These are phyloP conservation scores for Meandrusa payeni DNA, from an alignment of 2,888 invertebrate genomes.

Conservation along the genomic window DNA sequence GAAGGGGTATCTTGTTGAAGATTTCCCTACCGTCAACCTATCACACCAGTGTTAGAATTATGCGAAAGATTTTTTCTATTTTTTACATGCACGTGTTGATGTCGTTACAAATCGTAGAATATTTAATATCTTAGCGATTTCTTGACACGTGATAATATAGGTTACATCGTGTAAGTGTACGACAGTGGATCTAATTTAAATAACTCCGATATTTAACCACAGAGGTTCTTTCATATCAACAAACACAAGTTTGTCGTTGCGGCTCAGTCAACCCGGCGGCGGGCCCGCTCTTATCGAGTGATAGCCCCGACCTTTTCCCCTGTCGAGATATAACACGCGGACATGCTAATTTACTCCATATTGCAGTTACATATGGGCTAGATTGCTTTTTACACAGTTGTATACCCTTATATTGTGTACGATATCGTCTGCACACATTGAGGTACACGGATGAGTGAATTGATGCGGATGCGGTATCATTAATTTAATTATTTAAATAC, in stretches of 20 bases:
- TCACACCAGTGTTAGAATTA: too few species aligned
- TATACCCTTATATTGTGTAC: constrained; percentile 35
- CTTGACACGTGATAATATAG: constrained; percentile 9
- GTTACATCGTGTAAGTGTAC: constrained; percentile 5
- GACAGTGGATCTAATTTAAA: constrained; percentile 7
- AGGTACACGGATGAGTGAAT: constrained; percentile 6
- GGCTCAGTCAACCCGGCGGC: constrained; percentile 53
- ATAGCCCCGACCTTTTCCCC: constrained; percentile 74
- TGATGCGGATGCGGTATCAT: constrained; percentile 19
- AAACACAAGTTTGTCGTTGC: constrained; percentile 45
- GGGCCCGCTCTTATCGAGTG: constrained; percentile 60
- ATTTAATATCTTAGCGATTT: constrained; percentile 13
- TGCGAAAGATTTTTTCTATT: too few species aligned
- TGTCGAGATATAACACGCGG: constrained; percentile 30
- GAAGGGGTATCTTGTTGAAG: too few species aligned
- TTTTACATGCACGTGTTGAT: too few species aligned
- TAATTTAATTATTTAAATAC: neutral
- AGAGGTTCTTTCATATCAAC: constrained; percentile 27
- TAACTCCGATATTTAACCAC: constrained; percentile 15
- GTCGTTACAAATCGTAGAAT: too few species aligned
- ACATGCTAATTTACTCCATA: constrained; percentile 35
- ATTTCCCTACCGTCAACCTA: too few species aligned
- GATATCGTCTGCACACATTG: constrained; percentile 26
- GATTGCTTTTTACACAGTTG: constrained; percentile 22
- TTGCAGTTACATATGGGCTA: constrained; percentile 27